Evolutionary conservation across 1,140 invertebrate species (phyloP), one percentile per base, ranked within the genome.

Genomic region (Nixonia krombeini): DNA sequence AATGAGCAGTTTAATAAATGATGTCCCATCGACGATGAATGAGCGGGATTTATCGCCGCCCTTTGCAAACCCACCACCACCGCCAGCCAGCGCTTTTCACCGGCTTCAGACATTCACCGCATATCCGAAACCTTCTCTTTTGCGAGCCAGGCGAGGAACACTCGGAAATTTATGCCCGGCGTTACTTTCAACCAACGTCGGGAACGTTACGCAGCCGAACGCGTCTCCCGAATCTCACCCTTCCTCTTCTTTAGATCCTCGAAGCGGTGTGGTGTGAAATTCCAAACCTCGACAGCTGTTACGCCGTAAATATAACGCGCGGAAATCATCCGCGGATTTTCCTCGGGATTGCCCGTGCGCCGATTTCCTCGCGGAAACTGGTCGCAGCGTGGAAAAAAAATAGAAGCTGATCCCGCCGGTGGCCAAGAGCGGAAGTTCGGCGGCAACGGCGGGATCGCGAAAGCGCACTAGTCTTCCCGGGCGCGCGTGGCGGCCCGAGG

Each of bases 81-180:
- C 49, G 49, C 56, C 21, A 6, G 2, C 6, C 21, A 21, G 6
- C 21, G 51, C 46, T 64, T 28, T 41, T 18, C 35, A 18, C 15
- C 7, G 50, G 47, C 33, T 52, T 57, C 41, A 64, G 52, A 64
- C 56, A 56, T 64, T 64, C 33, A n/a, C 28, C 9, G 46, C 50
- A 45, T 50, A 57, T 57, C 33, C 28, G 15, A 64, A 57, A 64
- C 46, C 61, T 21, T 21, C 6, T 52, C 52, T 64, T 57, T 57
- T 64, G 52, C 51, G 41, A 40, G 41, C 46, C 35, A 50, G 18
- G 38, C 38, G 21, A 33, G 21, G n/a, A 12, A 23, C 29, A 58
- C 21, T 21, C 2, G 2, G 21, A 65, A 53, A 65, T 65, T 57
- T 65, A 58, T 65, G 61, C 47, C 53, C 53, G 53, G 41, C 62